phyloP scores from a whole-genome alignment of 2,797 vertebrate species.

The Atherinosoma microstoma region DNA sequence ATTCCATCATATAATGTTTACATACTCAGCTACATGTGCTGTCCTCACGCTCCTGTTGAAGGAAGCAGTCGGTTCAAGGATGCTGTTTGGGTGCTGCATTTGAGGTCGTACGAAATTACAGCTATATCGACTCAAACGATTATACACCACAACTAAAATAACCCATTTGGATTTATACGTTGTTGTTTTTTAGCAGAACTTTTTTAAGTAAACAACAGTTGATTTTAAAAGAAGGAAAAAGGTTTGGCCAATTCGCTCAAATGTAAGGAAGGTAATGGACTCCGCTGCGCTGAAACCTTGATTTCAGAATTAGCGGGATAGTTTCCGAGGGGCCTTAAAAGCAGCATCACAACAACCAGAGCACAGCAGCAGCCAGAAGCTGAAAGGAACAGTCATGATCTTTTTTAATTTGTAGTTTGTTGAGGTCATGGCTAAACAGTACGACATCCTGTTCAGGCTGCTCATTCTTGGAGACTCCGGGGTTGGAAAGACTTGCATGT shows the following conservation, averaged over 20 bases:
- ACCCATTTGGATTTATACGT: rapidly evolving
- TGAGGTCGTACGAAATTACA: not conserved
- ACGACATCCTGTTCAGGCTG: constrained; percentile 92
- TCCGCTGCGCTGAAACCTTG: no score
- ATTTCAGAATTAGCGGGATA: rapidly evolving
- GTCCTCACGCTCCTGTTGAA: not conserved
- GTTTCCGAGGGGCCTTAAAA: constrained; percentile 32
- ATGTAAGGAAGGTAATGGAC: no score
- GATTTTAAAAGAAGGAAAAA: not conserved
- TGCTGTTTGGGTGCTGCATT: constrained; percentile 46
- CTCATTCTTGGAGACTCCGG: constrained; percentile 94
- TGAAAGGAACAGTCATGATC: constrained; percentile 35
- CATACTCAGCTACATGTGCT: constrained; percentile 20
- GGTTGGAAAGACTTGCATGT: constrained; percentile 94
- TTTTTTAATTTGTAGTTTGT: constrained; percentile 11
- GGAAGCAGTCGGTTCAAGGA: constrained; percentile 21
- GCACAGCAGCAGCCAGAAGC: constrained; percentile 12
- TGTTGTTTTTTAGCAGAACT: not conserved
- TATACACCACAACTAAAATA: not conserved
- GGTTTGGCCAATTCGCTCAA: not conserved
- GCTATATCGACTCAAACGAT: rapidly evolving
- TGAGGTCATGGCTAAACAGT: constrained; percentile 91
- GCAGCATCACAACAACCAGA: constrained; percentile 12
- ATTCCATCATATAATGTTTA: constrained; percentile 7
- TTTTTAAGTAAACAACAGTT: not conserved